Evolutionary conservation across 2,113 vertebrate species (phyloP).

Genomic region (Apodemus sylvaticus): DNA sequence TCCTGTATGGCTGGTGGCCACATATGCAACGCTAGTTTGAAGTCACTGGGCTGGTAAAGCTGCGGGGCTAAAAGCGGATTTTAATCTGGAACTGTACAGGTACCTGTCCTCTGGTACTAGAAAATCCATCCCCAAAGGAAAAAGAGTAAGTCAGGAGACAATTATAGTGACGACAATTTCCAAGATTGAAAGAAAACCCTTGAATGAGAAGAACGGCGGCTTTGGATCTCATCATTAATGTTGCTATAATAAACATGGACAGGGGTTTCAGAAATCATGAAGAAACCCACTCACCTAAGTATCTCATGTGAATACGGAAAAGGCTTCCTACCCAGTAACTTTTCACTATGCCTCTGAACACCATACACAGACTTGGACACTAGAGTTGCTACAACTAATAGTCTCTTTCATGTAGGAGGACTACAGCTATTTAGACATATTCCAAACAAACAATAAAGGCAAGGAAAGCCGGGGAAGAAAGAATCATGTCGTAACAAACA

Average conservation of each 20-base stretch:
- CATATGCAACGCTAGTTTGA: rapidly evolving
- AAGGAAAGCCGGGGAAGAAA: neutral
- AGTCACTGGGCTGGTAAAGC: neutral
- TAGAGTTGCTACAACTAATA: too few species aligned
- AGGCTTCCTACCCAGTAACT: neutral
- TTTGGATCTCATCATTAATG: neutral
- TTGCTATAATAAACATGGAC: neutral
- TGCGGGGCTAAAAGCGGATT: neutral
- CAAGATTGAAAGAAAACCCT: constrained; percentile 6
- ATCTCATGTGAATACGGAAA: neutral
- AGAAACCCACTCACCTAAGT: neutral
- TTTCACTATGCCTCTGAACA: neutral
- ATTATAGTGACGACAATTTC: neutral
- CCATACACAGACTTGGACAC: neutral
- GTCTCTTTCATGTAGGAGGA: neutral
- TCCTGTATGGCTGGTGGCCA: neutral
- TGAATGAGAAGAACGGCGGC: neutral
- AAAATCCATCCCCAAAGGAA: neutral
- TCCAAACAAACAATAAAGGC: neutral
- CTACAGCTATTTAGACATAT: neutral
- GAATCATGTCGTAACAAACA: neutral
- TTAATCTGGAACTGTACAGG: neutral
- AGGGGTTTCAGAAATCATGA: neutral
- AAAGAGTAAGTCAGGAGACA: neutral
- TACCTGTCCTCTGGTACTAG: neutral